A percentile compares a stretch with the other conserved stretches of the same genome.
phyloP scores from a whole-genome alignment of 2,888 invertebrate genomes.

The Apamea epomidion region DNA sequence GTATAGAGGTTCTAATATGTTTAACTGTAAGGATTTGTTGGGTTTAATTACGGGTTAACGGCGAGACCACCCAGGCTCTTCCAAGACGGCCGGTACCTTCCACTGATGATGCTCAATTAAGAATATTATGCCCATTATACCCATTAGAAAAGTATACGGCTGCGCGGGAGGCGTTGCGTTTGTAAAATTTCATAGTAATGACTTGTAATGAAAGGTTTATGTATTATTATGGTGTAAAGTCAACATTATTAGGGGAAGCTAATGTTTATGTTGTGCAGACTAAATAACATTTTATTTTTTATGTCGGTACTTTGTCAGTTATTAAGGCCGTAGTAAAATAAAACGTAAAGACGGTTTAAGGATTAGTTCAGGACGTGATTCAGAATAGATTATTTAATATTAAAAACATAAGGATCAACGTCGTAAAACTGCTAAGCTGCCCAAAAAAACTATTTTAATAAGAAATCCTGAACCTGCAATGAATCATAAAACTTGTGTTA shows the following conservation, averaged over 20 bases:
- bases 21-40: constrained; percentile 66
- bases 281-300: constrained; percentile 23
- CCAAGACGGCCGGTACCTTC: constrained; percentile 38
- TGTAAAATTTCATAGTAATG: constrained; percentile 57
- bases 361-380: neutral
- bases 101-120: constrained; percentile 69
- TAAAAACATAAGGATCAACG: neutral
- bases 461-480: constrained; percentile 25
- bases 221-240: constrained; percentile 31
- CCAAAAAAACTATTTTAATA: constrained; percentile 9
- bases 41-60: constrained; percentile 67
- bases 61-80: constrained; percentile 75
- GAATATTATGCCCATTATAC: constrained; percentile 70
- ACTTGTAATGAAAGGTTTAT: constrained; percentile 53
- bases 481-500: constrained; percentile 47
- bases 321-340: constrained; percentile 6
- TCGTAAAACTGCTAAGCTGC: neutral
- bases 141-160: constrained; percentile 69
- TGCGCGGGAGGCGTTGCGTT: constrained; percentile 46
- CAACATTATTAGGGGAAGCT: constrained; percentile 48
- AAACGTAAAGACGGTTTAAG: neutral
- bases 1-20: constrained; percentile 45
- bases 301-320: constrained; percentile 12
- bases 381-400: neutral
- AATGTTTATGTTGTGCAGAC: constrained; percentile 19